phyloP scores from a whole-genome alignment of 2,888 invertebrate species.

The Adineta ricciae region DNA sequence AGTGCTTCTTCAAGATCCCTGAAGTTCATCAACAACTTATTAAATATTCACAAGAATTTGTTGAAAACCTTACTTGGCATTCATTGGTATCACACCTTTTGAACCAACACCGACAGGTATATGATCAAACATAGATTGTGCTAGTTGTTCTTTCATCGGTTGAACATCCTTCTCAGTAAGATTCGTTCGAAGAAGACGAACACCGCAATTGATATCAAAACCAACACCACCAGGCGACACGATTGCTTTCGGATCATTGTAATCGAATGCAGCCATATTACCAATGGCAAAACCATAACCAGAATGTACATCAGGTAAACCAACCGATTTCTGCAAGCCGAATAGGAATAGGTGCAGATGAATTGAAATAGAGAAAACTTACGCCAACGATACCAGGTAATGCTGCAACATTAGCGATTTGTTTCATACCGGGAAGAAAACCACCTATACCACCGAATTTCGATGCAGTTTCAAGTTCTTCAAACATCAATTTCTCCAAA shows the following conservation, averaged over 20 bases:
- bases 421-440: slow-evolving; percentile 93
- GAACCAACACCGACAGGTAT: slow-evolving; percentile 98
- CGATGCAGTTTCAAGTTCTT: slow-evolving; percentile 72
- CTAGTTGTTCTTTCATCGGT: slow-evolving; percentile 85
- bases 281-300: slow-evolving; percentile 99
- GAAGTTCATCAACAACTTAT: no score
- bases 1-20: slow-evolving; percentile 86
- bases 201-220: slow-evolving; percentile 98
- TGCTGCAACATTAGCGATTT: slow-evolving; percentile 96
- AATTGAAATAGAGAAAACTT: slow-evolving; percentile 35
- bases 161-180: slow-evolving; percentile 79
- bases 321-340: slow-evolving; percentile 62
- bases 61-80: slow-evolving; percentile 56
- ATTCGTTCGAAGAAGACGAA: slow-evolving; percentile 84
- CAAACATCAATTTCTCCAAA: slow-evolving; percentile 88
- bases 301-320: slow-evolving; percentile 89
- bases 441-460: slow-evolving; percentile 77
- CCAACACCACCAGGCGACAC: slow-evolving; percentile 68
- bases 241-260: slow-evolving; percentile 32
- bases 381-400: slow-evolving; percentile 85
- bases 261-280: slow-evolving; percentile 43
- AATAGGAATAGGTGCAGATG: not conserved
- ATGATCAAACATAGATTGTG: slow-evolving; percentile 93
- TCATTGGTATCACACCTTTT: slow-evolving; percentile 97
- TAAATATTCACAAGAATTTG: slow-evolving; percentile 33